Evolutionary conservation across 2,113 vertebrate genomes (phyloP).

Genomic region (Pseudorectes ferrugineus): DNA sequence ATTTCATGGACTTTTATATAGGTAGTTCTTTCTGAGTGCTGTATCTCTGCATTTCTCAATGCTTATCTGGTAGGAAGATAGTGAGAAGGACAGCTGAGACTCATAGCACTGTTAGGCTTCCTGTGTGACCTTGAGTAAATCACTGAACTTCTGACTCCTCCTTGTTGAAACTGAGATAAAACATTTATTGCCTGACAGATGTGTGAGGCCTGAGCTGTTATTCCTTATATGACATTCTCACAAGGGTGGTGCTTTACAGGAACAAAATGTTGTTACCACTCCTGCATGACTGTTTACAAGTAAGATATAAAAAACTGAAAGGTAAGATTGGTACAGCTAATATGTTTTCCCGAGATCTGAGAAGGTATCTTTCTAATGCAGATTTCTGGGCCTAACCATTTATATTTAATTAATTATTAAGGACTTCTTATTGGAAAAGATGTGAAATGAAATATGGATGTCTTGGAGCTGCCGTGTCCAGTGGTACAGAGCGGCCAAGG

Average conservation of each 20-base stretch:
- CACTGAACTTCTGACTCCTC: neutral
- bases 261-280: neutral
- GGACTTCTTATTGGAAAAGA: neutral
- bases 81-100: neutral
- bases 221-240: neutral
- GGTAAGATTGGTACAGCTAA: neutral
- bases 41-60: neutral
- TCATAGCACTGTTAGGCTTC: neutral
- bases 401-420: neutral
- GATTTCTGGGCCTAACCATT: neutral
- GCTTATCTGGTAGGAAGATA: neutral
- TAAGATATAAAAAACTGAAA: neutral
- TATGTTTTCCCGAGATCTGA: neutral
- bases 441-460: neutral
- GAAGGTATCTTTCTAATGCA: neutral
- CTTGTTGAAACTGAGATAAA: neutral
- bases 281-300: neutral
- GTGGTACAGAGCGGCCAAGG: slow-evolving; percentile 11
- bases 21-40: neutral
- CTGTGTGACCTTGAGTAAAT: neutral
- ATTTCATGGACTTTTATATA: neutral
- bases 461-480: neutral
- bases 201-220: neutral
- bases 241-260: neutral
- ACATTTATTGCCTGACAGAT: neutral